Conservation (phyloP, 2,888 invertebrate genomes). For the Lasioglossum pauxillum region DNA sequence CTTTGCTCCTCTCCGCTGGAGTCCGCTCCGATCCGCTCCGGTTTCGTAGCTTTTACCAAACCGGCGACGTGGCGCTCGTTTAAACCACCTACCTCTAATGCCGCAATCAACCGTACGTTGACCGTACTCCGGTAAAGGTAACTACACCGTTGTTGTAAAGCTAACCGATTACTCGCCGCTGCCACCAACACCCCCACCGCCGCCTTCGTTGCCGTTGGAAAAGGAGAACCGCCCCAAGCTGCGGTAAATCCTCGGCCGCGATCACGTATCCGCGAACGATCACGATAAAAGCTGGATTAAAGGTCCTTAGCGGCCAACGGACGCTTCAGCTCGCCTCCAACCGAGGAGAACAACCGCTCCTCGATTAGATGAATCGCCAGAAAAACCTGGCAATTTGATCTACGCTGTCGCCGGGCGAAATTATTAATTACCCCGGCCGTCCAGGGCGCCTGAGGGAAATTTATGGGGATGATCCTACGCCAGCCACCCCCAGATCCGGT, state of each 20-base stretch:
- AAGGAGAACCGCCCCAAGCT: slow-evolving; percentile 11
- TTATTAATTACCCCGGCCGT: slow-evolving; percentile 33
- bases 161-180: slow-evolving; percentile 40
- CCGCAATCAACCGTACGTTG: slow-evolving; percentile 68
- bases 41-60: slow-evolving; percentile 41
- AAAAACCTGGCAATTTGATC: slow-evolving; percentile 31
- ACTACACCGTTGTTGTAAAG: slow-evolving; percentile 62
- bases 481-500: neutral
- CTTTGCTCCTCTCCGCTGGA: neutral
- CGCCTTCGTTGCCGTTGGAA: neutral
- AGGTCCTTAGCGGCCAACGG: slow-evolving; percentile 24
- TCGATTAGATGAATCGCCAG: slow-evolving; percentile 10
- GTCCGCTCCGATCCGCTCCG: slow-evolving; percentile 18
- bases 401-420: neutral
- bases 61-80: slow-evolving; percentile 47
- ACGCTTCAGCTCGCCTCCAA: slow-evolving; percentile 8
- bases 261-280: slow-evolving; percentile 52
- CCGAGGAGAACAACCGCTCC: neutral
- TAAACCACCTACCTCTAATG: slow-evolving; percentile 55
- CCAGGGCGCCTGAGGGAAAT: slow-evolving; percentile 14
- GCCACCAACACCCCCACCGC: neutral
- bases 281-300: slow-evolving; percentile 59
- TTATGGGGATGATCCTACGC: slow-evolving; percentile 14
- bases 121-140: slow-evolving; percentile 64
- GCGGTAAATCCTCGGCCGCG: slow-evolving; percentile 46